Conservation (phyloP, 2,888 invertebrate genomes). For the Ectobius pallidus region DNA sequence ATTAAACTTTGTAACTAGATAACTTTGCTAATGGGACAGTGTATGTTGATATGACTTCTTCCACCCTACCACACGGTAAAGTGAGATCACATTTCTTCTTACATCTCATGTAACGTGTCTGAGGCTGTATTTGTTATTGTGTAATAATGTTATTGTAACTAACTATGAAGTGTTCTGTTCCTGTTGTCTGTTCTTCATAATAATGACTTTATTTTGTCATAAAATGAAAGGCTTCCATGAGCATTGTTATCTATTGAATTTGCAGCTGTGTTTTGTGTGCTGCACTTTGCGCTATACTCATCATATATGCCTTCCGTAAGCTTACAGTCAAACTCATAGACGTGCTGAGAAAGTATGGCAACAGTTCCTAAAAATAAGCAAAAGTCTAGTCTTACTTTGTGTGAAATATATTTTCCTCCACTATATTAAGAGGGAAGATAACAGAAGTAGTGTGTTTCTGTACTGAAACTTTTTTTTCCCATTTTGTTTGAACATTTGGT, state of each 20-base stretch:
- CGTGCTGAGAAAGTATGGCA: background rate
- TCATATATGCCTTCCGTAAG: conserved; percentile 4
- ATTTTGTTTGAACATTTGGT: no score
- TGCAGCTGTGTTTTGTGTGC: background rate
- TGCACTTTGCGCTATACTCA: background rate
- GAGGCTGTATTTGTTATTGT: background rate
- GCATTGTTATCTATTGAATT: background rate
- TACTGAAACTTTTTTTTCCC: no score
- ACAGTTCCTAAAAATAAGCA: background rate
- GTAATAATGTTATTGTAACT: background rate
- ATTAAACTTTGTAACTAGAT: no score
- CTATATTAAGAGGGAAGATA: background rate
- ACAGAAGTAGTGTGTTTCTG: no score
- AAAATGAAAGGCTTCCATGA: background rate
- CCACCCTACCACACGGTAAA: background rate
- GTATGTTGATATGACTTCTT: no score
- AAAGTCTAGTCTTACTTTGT: background rate
- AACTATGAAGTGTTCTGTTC: background rate
- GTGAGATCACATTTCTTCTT: background rate
- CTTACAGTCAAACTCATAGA: background rate
- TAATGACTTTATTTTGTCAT: background rate
- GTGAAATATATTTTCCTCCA: background rate
- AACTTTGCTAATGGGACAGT: no score
- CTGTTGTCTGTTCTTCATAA: background rate
- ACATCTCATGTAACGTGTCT: background rate